Evolutionary conservation across 1,140 invertebrate species (phyloP).

Genomic region (Macrotrachela quadricornifera): DNA sequence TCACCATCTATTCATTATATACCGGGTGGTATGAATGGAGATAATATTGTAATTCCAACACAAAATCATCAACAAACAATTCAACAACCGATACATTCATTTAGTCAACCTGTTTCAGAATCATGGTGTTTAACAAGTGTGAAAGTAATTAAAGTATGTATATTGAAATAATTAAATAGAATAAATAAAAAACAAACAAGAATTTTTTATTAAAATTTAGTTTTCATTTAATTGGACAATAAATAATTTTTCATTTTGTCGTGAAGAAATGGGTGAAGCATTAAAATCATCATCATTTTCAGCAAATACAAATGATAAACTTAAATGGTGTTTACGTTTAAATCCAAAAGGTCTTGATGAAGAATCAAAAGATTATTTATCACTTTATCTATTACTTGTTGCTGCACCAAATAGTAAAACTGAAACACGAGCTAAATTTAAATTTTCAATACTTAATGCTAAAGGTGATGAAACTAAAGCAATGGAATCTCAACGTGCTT

Average conservation of each 20-base stretch:
- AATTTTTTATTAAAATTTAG: too few species aligned
- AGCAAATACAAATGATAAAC: conserved; percentile 91
- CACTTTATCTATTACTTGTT: conserved; percentile 86
- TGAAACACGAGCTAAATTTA: conserved; percentile 97
- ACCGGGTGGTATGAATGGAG: too few species aligned
- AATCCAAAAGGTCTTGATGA: conserved; percentile 95
- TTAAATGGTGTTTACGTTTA: conserved; percentile 87
- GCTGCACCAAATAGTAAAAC: conserved; percentile 61
- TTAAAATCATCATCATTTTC: conserved; percentile 97
- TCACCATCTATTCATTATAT: too few species aligned
- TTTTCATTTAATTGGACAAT: conserved; percentile 56
- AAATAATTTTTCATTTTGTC: conserved; percentile 90
- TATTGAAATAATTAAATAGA: conserved; percentile 13
- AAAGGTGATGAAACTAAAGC: conserved; percentile 99
- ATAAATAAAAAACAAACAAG: too few species aligned
- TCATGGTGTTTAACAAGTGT: conserved; percentile 34
- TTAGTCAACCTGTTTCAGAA: conserved; percentile 18
- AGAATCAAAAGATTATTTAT: conserved; percentile 98
- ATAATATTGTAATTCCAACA: too few species aligned
- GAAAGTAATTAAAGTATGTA: conserved; percentile 11
- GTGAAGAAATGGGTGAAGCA: conserved; percentile 96
- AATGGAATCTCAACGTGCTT: conserved; percentile 80
- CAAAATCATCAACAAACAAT: too few species aligned
- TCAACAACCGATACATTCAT: too few species aligned
- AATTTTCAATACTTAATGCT: conserved; percentile 98